Base-by-base conservation (phyloP, 2,888 invertebrate species). In the Caenorhabditis auriculariae region DNA sequence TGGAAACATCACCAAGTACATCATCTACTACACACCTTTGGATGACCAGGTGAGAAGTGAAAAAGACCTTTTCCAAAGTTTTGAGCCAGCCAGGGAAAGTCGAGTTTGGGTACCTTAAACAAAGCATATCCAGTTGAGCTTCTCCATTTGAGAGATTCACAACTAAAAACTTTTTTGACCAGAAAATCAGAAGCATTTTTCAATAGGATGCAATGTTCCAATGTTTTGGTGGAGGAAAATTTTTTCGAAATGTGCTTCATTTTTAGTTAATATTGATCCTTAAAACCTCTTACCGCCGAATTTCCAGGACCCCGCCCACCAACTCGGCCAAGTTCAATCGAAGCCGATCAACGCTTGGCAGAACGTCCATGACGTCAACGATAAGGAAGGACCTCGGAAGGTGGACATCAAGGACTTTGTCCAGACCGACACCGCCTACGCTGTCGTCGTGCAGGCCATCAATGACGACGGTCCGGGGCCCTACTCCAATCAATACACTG, bases 391-490 rank as follows among this genome's bases (percentile, higher is more conserved):
- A 24, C 55, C 62, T 28, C 37, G 61, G 49, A 66, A 65, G 19
- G 70, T 73, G 0, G 59, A 71, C 15, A 54, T 80, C 43, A 75
- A 57, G 1, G 80, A 79, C 51, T 80, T 73, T 45, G 60, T 80
- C 17, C 63, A 69, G 48, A 67, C 78, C 2, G 77, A 80, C 47
- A 80, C 78, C 1, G 75, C 78, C 6, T 80, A 80, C 46, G 80
- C 80, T 5, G 74, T 80, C 2, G 77, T 80, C 1, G 69, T 80
- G n/a, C 80, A 80, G 53, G 80, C 80, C 2, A 77, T 74, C 39
- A 80, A 80, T 50, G 70, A 75, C 38, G 80, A 80, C 44, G 80
- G 80, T 6, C 76, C 80, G 3, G 80, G 80, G 17, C 80, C 80
- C 4, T 80, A 79, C 45, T 80, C 80, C 0, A 72, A 71, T 46